phyloP scores from a whole-genome alignment of 2,113 vertebrate genomes.

The Lagopus leucura region DNA sequence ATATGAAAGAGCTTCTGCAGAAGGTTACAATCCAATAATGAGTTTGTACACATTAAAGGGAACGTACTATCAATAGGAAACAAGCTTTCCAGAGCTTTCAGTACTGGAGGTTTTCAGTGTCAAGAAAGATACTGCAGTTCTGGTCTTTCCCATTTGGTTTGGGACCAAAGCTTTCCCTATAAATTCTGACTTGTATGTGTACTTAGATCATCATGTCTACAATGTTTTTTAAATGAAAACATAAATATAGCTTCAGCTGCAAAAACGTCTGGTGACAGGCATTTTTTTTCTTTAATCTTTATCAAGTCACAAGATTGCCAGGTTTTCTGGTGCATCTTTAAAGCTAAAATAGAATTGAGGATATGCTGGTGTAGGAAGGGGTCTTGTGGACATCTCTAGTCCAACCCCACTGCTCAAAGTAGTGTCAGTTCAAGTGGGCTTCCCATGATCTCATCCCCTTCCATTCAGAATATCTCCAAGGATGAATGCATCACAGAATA shows the following conservation, averaged over 20 bases:
- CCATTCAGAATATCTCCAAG: not conserved
- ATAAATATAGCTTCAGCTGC: not conserved
- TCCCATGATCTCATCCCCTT: not conserved
- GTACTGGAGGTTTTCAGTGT: accelerated
- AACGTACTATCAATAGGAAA: not conserved
- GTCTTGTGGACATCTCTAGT: not conserved
- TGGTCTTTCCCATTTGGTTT: not conserved
- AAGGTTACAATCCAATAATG: not conserved
- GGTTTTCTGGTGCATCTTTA: not conserved
- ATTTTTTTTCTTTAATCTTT: not conserved
- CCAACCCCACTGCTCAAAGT: not conserved
- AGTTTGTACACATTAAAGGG: not conserved
- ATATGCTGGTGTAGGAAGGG: not conserved
- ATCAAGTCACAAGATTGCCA: not conserved
- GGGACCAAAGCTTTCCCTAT: not conserved
- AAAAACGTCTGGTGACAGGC: not conserved
- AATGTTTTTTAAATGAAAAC: not conserved
- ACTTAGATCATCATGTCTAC: not conserved
- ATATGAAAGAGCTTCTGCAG: not conserved
- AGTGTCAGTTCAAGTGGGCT: not conserved
- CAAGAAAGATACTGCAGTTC: not conserved
- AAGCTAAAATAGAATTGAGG: not conserved
- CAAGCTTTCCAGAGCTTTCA: not conserved
- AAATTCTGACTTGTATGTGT: not conserved
- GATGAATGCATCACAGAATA: not conserved